These are phyloP conservation scores for Scelioninae gen. 1 DNA, from an alignment of 2,888 invertebrate species.

Conservation along the genomic window DNA sequence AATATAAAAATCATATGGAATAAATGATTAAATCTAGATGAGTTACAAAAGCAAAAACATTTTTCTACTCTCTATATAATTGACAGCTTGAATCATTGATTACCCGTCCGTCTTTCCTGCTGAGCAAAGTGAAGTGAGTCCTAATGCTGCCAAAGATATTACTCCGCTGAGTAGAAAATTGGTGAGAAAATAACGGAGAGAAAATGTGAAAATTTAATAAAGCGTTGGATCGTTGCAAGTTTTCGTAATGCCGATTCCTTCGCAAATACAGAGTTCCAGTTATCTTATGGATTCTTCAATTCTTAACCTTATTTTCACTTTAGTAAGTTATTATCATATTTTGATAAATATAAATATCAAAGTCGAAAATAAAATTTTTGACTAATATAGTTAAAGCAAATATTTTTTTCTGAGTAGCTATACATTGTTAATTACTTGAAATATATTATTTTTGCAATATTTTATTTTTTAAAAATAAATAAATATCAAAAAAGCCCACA, in stretches of 20 bases:
- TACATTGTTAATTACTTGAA: no score
- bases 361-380: no score
- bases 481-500: no score
- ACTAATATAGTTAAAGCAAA: no score
- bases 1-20: slow-evolving; percentile 28
- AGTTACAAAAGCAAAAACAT: slow-evolving; percentile 69
- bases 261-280: slow-evolving; percentile 42
- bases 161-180: slow-evolving; percentile 80
- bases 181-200: slow-evolving; percentile 68
- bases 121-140: slow-evolving; percentile 70
- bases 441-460: no score
- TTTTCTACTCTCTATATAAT: slow-evolving; percentile 82
- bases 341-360: slow-evolving; percentile 11
- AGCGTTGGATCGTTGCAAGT: slow-evolving; percentile 43
- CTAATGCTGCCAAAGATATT: slow-evolving; percentile 80
- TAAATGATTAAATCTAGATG: slow-evolving; percentile 30
- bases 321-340: slow-evolving; percentile 47
- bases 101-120: slow-evolving; percentile 76
- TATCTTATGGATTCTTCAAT: slow-evolving; percentile 48
- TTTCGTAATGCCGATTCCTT: slow-evolving; percentile 35
- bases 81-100: slow-evolving; percentile 83
- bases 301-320: slow-evolving; percentile 29
- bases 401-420: no score
- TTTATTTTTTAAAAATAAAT: no score
- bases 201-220: slow-evolving; percentile 70